phyloP scores from a whole-genome alignment of 2,113 vertebrate genomes.

The Oenanthe melanoleuca region DNA sequence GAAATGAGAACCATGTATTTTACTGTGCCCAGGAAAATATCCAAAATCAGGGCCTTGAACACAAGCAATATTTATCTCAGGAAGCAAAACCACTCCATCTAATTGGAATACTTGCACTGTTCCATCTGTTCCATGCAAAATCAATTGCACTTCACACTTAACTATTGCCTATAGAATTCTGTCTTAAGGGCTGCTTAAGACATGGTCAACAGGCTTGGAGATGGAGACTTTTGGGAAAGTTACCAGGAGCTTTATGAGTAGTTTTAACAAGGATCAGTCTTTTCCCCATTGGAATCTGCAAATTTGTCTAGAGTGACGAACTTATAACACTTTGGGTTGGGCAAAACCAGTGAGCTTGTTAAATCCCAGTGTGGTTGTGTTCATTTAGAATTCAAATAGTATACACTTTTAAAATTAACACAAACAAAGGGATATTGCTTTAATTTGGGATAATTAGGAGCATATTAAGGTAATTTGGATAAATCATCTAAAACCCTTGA shows the following conservation, averaged over 20 bases:
- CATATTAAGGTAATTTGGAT: neutral
- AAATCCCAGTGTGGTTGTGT: neutral
- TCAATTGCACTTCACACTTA: neutral
- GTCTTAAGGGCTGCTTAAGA: neutral
- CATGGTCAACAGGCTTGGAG: neutral
- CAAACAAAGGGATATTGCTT: fast-evolving
- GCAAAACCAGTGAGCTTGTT: neutral
- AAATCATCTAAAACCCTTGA: neutral
- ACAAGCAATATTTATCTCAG: neutral
- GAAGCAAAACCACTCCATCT: neutral
- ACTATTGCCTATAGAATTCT: neutral
- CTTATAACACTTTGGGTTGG: neutral
- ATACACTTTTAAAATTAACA: neutral
- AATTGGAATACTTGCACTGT: neutral
- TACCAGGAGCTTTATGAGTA: neutral
- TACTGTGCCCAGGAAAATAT: neutral
- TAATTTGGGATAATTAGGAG: neutral
- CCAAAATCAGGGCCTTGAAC: neutral
- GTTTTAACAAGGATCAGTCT: neutral
- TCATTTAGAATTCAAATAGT: neutral
- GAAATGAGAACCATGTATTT: neutral
- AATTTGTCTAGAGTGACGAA: neutral
- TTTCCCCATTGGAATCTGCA: neutral
- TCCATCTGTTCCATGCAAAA: neutral
- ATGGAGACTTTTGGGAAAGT: neutral